phyloP scores from a whole-genome alignment of 2,888 invertebrate genomes.

The Parnassius apollo region DNA sequence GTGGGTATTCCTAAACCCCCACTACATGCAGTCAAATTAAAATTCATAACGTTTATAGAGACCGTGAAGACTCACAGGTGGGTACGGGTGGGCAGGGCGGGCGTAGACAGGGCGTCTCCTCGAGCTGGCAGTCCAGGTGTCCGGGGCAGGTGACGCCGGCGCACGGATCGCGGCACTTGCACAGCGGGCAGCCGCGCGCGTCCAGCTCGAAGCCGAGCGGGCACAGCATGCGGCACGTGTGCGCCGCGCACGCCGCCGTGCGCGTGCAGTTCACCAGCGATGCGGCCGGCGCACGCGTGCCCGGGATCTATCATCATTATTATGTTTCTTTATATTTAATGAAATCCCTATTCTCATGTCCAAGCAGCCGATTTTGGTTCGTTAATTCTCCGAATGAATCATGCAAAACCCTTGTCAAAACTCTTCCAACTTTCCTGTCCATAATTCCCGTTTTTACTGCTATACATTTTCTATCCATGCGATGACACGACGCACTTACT shows the following conservation, averaged over 20 bases:
- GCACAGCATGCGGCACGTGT: constrained; percentile 93
- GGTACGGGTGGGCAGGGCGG: constrained; percentile 93
- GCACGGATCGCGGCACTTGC: constrained; percentile 92
- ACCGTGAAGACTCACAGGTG: constrained; percentile 79
- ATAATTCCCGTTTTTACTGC: too few species aligned
- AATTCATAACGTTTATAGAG: too few species aligned
- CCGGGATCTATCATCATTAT: constrained; percentile 75
- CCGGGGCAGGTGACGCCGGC: constrained; percentile 87
- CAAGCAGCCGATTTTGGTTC: too few species aligned
- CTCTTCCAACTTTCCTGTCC: too few species aligned
- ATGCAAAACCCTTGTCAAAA: too few species aligned
- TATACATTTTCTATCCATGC: too few species aligned
- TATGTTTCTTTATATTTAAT: too few species aligned
- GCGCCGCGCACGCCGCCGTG: constrained; percentile 86
- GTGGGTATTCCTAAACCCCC: too few species aligned
- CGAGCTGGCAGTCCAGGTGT: constrained; percentile 87
- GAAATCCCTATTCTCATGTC: too few species aligned
- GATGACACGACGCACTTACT: too few species aligned
- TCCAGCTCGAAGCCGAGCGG: constrained; percentile 89
- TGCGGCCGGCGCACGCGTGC: constrained; percentile 85
- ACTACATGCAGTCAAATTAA: too few species aligned
- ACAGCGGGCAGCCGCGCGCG: constrained; percentile 86
- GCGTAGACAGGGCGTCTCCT: constrained; percentile 88
- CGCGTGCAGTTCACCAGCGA: constrained; percentile 86
- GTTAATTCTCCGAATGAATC: too few species aligned